Evolutionary conservation across 2,888 invertebrate species (phyloP).

Genomic region (Arctia plantaginis): DNA sequence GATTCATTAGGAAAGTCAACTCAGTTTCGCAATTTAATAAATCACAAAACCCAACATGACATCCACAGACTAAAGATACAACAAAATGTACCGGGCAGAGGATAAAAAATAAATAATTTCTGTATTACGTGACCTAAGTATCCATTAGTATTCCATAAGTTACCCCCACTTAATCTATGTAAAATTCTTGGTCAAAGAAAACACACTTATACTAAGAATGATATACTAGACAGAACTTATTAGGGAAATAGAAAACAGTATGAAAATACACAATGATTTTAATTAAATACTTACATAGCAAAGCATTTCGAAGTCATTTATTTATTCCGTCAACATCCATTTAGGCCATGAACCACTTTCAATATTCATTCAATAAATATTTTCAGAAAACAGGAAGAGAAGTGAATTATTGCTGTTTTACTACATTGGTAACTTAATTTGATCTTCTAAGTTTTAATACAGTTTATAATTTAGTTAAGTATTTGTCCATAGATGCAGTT

Average conservation of each 20-base stretch:
- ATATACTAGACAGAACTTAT: background rate
- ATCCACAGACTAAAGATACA: too few relatives aligned
- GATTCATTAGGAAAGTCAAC: background rate
- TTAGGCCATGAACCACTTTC: constrained; percentile 37
- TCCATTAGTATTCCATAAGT: background rate
- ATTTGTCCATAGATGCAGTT: background rate
- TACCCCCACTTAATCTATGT: background rate
- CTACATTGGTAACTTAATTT: background rate
- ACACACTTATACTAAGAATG: background rate
- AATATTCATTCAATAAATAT: constrained; percentile 11
- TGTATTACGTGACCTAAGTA: background rate
- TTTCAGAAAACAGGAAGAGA: background rate
- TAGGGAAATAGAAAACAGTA: background rate
- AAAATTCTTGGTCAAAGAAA: background rate
- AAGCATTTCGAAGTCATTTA: constrained; percentile 73
- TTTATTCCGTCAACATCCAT: constrained; percentile 50
- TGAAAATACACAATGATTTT: background rate
- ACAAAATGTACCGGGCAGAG: background rate
- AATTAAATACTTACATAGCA: constrained; percentile 77
- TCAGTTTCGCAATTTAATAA: background rate
- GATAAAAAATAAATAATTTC: too few relatives aligned
- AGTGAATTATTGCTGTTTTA: background rate
- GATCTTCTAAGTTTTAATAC: background rate
- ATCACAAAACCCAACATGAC: background rate
- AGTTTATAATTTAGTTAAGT: background rate